Evolutionary conservation across 2,888 invertebrate species (phyloP).

Genomic region (Microplitis manilae): DNA sequence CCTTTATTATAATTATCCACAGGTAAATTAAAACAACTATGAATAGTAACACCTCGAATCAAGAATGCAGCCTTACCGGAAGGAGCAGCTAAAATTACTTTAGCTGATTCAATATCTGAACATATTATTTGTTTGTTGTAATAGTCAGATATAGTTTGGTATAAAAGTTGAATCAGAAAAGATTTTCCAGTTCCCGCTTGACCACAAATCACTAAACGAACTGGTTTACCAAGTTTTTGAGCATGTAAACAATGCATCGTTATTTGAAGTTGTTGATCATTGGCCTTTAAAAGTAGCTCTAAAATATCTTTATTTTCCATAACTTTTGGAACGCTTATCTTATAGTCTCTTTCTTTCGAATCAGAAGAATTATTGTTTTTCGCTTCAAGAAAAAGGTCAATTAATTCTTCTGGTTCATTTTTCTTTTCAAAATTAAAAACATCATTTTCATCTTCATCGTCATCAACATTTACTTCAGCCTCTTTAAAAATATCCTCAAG

Average conservation of each 20-base stretch:
- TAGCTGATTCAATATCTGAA: background rate
- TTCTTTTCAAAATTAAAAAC: too few species aligned
- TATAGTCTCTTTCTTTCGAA: too few species aligned
- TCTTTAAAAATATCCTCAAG: too few species aligned
- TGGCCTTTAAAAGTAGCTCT: slow-evolving; percentile 5
- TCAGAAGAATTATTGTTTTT: too few species aligned
- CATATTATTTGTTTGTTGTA: too few species aligned
- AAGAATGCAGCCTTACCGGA: slow-evolving; percentile 21
- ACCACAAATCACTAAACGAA: slow-evolving; percentile 8
- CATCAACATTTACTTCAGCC: too few species aligned
- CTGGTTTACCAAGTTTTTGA: background rate
- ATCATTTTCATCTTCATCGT: too few species aligned
- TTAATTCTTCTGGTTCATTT: too few species aligned
- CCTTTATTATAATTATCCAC: too few species aligned
- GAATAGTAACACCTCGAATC: background rate
- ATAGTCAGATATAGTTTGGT: too few species aligned
- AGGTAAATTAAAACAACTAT: too few species aligned
- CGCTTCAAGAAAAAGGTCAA: rapidly evolving
- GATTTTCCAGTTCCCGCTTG: background rate
- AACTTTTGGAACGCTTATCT: background rate
- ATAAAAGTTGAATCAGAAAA: too few species aligned
- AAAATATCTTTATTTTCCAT: background rate
- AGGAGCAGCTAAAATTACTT: slow-evolving; percentile 14
- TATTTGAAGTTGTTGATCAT: background rate
- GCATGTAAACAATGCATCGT: slow-evolving; percentile 12